These are phyloP conservation scores for Xiphorhynchus erythropygius DNA, from an alignment of 2,797 vertebrate genomes.

Conservation along the genomic window DNA sequence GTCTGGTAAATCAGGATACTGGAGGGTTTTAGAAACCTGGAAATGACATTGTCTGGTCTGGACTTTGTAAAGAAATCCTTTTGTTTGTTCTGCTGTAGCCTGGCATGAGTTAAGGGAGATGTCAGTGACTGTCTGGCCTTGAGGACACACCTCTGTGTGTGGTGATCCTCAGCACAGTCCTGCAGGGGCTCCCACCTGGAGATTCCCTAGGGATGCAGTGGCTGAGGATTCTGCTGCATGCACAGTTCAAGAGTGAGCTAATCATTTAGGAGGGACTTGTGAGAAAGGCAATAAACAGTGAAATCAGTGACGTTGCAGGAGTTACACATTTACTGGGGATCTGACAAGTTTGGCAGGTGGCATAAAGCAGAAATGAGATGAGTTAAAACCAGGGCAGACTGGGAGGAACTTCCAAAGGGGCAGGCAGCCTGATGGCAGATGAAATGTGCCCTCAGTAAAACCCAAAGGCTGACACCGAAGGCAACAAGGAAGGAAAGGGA, in stretches of 20 bases:
- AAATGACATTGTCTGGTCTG: not conserved
- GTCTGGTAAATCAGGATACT: not conserved
- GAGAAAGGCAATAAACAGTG: not conserved
- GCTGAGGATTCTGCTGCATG: not conserved
- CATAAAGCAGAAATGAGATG: not conserved
- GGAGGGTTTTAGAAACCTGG: not conserved
- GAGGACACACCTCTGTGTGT: not conserved
- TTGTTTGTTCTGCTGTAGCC: not conserved
- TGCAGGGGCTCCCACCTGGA: not conserved
- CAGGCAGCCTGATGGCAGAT: not conserved
- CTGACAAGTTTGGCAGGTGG: not conserved
- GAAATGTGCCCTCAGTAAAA: not conserved
- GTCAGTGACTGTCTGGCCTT: not conserved
- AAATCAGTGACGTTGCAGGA: not conserved
- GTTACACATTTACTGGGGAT: fast-evolving
- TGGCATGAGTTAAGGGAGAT: not conserved
- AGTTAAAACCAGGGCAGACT: not conserved
- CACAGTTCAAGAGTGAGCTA: not conserved
- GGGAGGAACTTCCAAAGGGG: not conserved
- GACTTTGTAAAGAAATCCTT: not conserved
- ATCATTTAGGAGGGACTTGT: fast-evolving
- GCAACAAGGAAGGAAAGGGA: not conserved
- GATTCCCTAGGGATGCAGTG: fast-evolving
- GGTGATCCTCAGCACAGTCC: not conserved
- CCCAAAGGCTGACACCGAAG: not conserved